phyloP scores from a whole-genome alignment of 2,888 invertebrate genomes.

The Encarsia formosa region DNA sequence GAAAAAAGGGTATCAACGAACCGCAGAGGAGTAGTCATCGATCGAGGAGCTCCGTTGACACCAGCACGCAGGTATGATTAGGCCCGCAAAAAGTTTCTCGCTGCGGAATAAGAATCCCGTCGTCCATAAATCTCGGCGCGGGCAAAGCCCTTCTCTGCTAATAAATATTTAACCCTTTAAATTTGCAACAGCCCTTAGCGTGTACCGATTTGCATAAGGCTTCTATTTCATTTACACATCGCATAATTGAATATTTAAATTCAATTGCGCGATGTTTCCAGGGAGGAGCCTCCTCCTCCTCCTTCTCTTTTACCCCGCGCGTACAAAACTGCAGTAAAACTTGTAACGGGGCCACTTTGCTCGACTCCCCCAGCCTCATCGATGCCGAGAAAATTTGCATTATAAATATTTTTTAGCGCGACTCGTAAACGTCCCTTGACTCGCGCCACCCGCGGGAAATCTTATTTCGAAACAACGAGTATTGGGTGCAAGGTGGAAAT shows the following conservation, averaged over 20 bases:
- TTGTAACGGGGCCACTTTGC: slow-evolving; percentile 52
- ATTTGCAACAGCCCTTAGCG: slow-evolving; percentile 52
- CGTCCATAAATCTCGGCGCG: slow-evolving; percentile 49
- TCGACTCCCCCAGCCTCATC: too few relatives aligned
- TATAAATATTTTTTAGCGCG: too few relatives aligned
- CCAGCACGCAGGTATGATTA: too few relatives aligned
- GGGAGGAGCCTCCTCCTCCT: slow-evolving; percentile 34
- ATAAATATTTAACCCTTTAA: slow-evolving; percentile 54
- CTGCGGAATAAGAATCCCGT: neutral
- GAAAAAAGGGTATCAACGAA: too few relatives aligned
- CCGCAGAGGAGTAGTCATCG: too few relatives aligned
- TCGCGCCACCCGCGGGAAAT: too few relatives aligned
- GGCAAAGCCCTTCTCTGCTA: slow-evolving; percentile 48
- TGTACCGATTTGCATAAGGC: slow-evolving; percentile 55
- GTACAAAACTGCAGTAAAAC: slow-evolving; percentile 53
- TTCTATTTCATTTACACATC: slow-evolving; percentile 58
- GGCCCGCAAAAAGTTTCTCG: too few relatives aligned
- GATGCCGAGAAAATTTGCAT: too few relatives aligned
- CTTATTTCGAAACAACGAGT: too few relatives aligned
- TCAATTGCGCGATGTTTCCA: slow-evolving; percentile 46
- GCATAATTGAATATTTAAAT: slow-evolving; percentile 56
- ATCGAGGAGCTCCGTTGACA: too few relatives aligned
- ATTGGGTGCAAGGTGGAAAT: too few relatives aligned
- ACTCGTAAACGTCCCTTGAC: too few relatives aligned
- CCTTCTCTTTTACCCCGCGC: neutral